Evolutionary conservation across 2,113 vertebrate genomes (phyloP).

Genomic region (Macrotis lagotis): DNA sequence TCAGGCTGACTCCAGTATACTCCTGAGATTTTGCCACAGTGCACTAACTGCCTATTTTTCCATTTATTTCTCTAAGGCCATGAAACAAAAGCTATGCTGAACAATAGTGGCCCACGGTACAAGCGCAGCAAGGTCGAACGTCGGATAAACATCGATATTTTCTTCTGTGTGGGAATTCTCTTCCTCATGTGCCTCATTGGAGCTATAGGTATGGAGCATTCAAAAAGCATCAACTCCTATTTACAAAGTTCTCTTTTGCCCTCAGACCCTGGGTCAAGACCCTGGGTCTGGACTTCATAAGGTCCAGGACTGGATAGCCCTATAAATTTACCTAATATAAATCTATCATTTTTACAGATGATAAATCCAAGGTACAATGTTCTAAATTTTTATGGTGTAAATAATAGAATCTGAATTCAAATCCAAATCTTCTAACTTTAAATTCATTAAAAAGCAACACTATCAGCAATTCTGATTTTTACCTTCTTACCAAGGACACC

Average conservation of each 20-base stretch:
- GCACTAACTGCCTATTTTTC: neutral
- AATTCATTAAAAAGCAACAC: neutral
- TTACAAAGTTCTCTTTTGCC: neutral
- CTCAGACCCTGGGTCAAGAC: too few species aligned
- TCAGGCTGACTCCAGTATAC: neutral
- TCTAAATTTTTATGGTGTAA: neutral
- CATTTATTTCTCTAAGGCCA: slow-evolving; percentile 86
- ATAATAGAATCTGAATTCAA: neutral
- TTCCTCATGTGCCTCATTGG: slow-evolving; percentile 92
- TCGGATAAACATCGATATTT: slow-evolving; percentile 90
- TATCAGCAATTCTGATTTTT: neutral
- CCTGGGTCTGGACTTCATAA: too few species aligned
- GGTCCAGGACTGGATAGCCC: neutral
- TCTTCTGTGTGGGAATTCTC: slow-evolving; percentile 91
- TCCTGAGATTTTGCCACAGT: neutral
- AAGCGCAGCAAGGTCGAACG: slow-evolving; percentile 96
- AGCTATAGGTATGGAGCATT: slow-evolving; percentile 88
- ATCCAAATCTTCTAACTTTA: neutral
- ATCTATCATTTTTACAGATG: neutral
- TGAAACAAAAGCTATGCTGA: slow-evolving; percentile 97
- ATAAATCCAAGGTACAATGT: neutral
- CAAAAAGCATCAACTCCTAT: neutral
- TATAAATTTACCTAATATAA: neutral
- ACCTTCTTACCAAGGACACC: neutral
- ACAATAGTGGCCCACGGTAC: slow-evolving; percentile 91